A percentile compares a stretch with the other conserved stretches of the same genome.
These are phyloP conservation scores for Oreochromis niloticus DNA, from an alignment of 2,113 vertebrate species.

Conservation along the genomic window DNA sequence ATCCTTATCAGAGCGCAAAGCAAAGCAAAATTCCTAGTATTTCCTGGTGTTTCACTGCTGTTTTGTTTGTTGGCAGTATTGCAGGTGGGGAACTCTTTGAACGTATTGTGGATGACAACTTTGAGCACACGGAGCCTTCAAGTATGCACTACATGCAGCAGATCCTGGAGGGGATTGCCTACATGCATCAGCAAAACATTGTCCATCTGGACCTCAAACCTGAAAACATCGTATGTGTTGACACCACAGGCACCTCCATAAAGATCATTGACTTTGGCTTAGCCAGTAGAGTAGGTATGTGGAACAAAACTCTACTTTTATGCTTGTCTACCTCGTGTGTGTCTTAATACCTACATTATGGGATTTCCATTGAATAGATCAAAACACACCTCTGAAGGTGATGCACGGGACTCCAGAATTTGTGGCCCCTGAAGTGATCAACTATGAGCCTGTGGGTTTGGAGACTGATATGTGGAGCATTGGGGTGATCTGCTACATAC, in stretches of 20 bases:
- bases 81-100: slow-evolving; percentile 94
- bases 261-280: slow-evolving; percentile 98
- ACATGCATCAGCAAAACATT: slow-evolving; percentile 88
- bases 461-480: slow-evolving; percentile 86
- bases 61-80: slow-evolving; percentile 71
- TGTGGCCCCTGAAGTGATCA: slow-evolving; percentile 86
- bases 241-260: slow-evolving; percentile 81
- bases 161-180: slow-evolving; percentile 86
- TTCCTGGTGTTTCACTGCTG: not conserved
- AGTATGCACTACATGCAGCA: slow-evolving; percentile 85
- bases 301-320: not conserved
- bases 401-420: slow-evolving; percentile 86
- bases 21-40: not conserved
- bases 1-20: not conserved
- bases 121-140: slow-evolving; percentile 83
- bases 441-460: slow-evolving; percentile 75
- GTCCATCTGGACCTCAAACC: slow-evolving; percentile 95
- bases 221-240: slow-evolving; percentile 93
- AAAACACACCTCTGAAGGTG: slow-evolving; percentile 71
- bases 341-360: not conserved
- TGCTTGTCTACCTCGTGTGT: not conserved
- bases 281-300: slow-evolving; percentile 81
- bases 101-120: slow-evolving; percentile 89
- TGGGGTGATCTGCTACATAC: slow-evolving; percentile 86
- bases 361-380: slow-evolving; percentile 53